Percentiles rank a stretch among this genome's conserved stretches.
phyloP scores from a whole-genome alignment of 2,113 vertebrate genomes.

The Sinocyclocheilus maitianheensis region DNA sequence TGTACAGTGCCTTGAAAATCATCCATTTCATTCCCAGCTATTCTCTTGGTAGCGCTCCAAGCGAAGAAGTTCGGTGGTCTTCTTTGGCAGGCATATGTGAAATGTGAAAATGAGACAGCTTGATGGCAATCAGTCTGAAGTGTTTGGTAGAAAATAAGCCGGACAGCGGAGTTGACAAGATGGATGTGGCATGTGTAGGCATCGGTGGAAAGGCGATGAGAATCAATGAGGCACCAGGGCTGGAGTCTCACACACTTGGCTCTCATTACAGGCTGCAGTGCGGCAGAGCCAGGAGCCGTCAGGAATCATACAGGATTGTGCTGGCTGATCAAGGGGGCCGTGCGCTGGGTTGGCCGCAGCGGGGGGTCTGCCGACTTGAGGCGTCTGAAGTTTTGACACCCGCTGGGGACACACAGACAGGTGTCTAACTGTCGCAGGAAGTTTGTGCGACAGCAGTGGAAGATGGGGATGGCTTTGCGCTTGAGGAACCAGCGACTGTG shows the following conservation, averaged over 20 bases:
- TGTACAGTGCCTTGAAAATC: not conserved
- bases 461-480: not conserved
- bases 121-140: conserved; percentile 29
- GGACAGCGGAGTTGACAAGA: conserved; percentile 5
- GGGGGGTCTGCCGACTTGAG: conserved; percentile 31
- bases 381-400: conserved; percentile 43
- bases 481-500: not conserved
- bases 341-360: not conserved
- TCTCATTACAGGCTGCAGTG: conserved; percentile 46
- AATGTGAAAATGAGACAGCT: conserved; percentile 36
- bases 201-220: not conserved
- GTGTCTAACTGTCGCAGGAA: conserved; percentile 39
- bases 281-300: conserved; percentile 24
- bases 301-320: conserved; percentile 28
- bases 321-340: conserved; percentile 48
- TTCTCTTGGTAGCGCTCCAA: conserved; percentile 4
- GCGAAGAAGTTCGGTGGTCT: not conserved
- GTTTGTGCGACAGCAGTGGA: conserved; percentile 4
- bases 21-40: not conserved
- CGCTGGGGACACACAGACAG: conserved; percentile 46
- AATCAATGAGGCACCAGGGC: conserved; percentile 16
- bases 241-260: conserved; percentile 16
- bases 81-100: conserved; percentile 20
- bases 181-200: conserved; percentile 15
- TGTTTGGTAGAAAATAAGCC: conserved; percentile 1